A percentile compares a stretch with the other conserved stretches of the same genome.
Evolutionary conservation across 2,888 invertebrate species (phyloP).

Genomic region (Limulus polyphemus): DNA sequence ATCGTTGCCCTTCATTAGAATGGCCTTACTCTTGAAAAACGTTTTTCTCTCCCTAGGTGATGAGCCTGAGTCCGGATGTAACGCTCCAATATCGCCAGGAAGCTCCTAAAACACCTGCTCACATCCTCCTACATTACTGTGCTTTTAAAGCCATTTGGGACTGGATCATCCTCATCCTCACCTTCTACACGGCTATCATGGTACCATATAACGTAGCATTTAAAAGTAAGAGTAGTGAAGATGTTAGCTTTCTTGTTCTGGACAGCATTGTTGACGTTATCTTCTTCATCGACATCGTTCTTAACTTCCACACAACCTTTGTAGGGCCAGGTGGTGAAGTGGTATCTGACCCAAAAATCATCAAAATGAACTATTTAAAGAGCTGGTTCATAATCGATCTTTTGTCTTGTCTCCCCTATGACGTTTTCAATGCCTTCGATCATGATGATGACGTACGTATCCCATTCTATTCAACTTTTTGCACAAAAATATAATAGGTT

Average conservation of each 20-base stretch:
- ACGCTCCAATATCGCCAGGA: constrained; percentile 98
- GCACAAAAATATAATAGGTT: too few species aligned
- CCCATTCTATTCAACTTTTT: neutral
- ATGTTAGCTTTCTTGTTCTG: constrained; percentile 83
- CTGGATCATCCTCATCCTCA: constrained; percentile 98
- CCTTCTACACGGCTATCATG: constrained; percentile 97
- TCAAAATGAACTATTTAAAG: constrained; percentile 96
- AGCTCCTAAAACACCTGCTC: constrained; percentile 98
- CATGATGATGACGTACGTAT: constrained; percentile 66
- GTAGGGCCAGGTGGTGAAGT: constrained; percentile 74
- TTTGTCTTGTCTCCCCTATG: constrained; percentile 96
- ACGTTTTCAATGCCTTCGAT: constrained; percentile 99
- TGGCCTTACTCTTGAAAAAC: too few species aligned
- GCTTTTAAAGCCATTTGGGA: constrained; percentile 96
- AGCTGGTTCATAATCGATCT: constrained; percentile 99
- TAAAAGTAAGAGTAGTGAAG: constrained; percentile 96
- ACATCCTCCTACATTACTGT: constrained; percentile 98
- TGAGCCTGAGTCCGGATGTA: constrained; percentile 96
- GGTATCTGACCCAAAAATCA: constrained; percentile 96
- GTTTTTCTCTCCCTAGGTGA: constrained; percentile 50
- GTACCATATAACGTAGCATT: constrained; percentile 99
- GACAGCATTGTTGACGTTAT: constrained; percentile 98
- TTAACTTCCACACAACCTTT: constrained; percentile 99
- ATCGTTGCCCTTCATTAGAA: too few species aligned
- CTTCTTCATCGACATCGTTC: constrained; percentile 99